A percentile compares a stretch with the other conserved stretches of the same genome.
Evolutionary conservation across 2,797 vertebrate genomes (phyloP).

Genomic region (Poecilia picta): DNA sequence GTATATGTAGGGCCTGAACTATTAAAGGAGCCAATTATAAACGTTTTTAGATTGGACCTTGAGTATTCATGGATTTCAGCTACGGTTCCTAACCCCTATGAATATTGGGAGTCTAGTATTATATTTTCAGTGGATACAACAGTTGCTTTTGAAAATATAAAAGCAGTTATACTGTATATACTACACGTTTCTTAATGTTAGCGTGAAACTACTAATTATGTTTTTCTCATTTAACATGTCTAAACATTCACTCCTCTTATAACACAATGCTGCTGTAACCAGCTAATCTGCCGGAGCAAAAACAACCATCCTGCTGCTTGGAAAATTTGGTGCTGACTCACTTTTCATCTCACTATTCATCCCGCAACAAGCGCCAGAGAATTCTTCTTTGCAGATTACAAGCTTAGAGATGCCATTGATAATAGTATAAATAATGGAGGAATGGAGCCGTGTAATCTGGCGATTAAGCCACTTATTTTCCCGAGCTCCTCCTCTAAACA

Average conservation of each 20-base stretch:
- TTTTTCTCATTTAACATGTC: background rate
- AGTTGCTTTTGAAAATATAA: background rate
- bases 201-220: background rate
- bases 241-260: conserved; percentile 8
- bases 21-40: background rate
- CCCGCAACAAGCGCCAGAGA: background rate
- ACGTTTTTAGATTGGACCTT: background rate
- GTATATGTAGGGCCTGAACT: background rate
- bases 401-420: conserved; percentile 15
- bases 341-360: conserved; percentile 24
- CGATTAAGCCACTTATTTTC: conserved; percentile 24
- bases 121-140: background rate
- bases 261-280: background rate
- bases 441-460: background rate
- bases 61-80: background rate
- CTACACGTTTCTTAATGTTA: background rate
- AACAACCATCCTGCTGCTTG: conserved; percentile 9
- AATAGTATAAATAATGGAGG: conserved; percentile 15
- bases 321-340: conserved; percentile 1
- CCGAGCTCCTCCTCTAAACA: conserved; percentile 14
- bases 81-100: background rate
- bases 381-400: background rate
- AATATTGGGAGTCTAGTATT: background rate
- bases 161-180: background rate
- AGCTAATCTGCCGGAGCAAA: conserved; percentile 12